Base-by-base conservation (phyloP, 2,113 vertebrate species). In the Sphyrna mokarran region DNA sequence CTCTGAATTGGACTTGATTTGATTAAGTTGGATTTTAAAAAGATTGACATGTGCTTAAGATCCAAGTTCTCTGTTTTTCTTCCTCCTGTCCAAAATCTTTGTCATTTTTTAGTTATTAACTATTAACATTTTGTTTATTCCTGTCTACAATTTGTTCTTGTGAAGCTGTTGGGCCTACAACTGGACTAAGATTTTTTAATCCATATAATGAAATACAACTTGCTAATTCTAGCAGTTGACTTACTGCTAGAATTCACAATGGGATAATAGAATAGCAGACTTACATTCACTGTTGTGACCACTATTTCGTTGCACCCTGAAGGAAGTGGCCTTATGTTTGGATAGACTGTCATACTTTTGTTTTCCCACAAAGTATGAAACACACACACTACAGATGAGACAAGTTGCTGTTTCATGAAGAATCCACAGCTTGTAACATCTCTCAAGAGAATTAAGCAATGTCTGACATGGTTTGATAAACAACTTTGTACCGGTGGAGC, bases 401-500 rank as follows among this genome's bases (percentile, higher is more conserved):
- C 29, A 78, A 78, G 33, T 78, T 78, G 33, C 76, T 16, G 58
- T 90, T 63, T 90, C 87, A 61, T 33, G 87, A 90, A 90, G 87
- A 90, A 90, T 63, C 7, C 87, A 90, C 87, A 90, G 58, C 29
- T 63, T 90, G 54, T n/a, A 90, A 61, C 87, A 90, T 5, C 87
- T 90, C n/a, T 33, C 26, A 63, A 90, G 54, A 63, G 87, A 90
- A 90, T 90, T 90, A 63, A 58, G 87, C 87, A 63, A 33, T 61
- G 87, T 13, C 54, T n/a, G 87, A 90, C 54, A n/a, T 63, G 93
- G 22, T 94, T 69, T 94, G 93, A n/a, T n/a, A 70, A n/a, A 69
- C 98, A 96, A 99, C 96, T 98, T 99, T 40, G 97, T 96, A 95
- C 99, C 99, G 86, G 99, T 99, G n/a, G 99, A 99, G 96, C 99